Evolutionary conservation across 2,888 invertebrate genomes (phyloP).

Genomic region (Hyposoter dolosus): DNA sequence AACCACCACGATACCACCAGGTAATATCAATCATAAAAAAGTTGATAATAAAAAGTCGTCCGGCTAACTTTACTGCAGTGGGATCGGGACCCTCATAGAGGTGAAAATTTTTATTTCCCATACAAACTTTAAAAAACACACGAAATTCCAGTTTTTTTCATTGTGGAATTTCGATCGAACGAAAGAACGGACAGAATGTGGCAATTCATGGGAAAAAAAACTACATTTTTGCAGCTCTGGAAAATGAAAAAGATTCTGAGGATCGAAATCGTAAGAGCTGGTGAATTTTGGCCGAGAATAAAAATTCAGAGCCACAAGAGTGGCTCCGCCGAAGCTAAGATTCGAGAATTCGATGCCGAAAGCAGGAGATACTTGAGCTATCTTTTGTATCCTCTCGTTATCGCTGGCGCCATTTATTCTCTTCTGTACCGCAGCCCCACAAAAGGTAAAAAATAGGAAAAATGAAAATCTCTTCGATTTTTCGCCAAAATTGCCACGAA

Average conservation of each 20-base stretch:
- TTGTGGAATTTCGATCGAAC: too few species aligned
- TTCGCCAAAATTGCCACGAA: too few species aligned
- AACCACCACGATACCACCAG: too few species aligned
- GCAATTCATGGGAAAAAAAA: background rate
- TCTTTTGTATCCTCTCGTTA: slow-evolving; percentile 94
- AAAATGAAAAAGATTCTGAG: slow-evolving; percentile 97
- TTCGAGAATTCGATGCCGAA: slow-evolving; percentile 95
- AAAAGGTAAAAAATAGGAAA: slow-evolving; percentile 89
- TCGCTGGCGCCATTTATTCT: slow-evolving; percentile 95
- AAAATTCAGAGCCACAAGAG: slow-evolving; percentile 83
- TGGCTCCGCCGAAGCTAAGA: slow-evolving; percentile 90
- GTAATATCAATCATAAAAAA: too few species aligned
- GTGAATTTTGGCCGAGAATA: slow-evolving; percentile 81
- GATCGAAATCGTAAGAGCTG: slow-evolving; percentile 86
- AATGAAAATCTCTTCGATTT: too few species aligned
- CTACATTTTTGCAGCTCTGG: slow-evolving; percentile 90
- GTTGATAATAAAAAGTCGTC: too few species aligned
- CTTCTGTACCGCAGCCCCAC: slow-evolving; percentile 96
- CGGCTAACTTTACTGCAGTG: too few species aligned
- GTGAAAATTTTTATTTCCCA: slow-evolving; percentile 84
- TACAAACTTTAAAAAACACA: too few species aligned
- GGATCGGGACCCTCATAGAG: slow-evolving; percentile 95
- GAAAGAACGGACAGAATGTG: too few species aligned
- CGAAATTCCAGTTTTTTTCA: too few species aligned
- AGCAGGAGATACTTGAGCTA: slow-evolving; percentile 97